phyloP scores from a whole-genome alignment of 2,888 invertebrate species.

The Drymonia ruficornis region DNA sequence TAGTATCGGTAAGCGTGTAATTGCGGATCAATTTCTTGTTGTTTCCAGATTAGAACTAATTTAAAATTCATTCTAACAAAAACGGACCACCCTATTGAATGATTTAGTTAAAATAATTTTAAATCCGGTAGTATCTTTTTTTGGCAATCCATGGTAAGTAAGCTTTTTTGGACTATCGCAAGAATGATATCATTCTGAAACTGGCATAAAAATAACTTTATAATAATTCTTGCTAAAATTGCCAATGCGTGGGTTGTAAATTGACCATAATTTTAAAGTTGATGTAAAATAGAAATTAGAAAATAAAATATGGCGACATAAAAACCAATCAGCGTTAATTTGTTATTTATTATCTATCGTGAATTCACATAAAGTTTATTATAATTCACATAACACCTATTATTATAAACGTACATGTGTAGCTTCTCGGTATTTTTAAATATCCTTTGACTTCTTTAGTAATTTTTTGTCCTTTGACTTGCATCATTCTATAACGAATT shows the following conservation, averaged over 20 bases:
- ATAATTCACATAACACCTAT: too few species aligned
- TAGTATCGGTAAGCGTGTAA: slow-evolving; percentile 63
- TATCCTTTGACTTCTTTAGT: too few species aligned
- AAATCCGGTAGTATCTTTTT: background rate
- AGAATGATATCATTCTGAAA: background rate
- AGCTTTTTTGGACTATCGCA: background rate
- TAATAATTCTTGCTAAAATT: background rate
- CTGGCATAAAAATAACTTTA: background rate
- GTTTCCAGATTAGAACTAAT: slow-evolving; percentile 46
- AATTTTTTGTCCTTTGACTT: too few species aligned
- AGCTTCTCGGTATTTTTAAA: too few species aligned
- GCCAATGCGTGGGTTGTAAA: background rate
- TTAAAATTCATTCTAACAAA: slow-evolving; percentile 39
- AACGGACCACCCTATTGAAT: slow-evolving; percentile 47
- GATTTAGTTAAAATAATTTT: slow-evolving; percentile 4
- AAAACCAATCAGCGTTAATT: background rate
- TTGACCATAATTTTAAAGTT: background rate
- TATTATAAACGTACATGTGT: too few species aligned
- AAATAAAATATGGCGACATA: background rate
- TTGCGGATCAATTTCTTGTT: slow-evolving; percentile 63
- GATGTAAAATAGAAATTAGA: background rate
- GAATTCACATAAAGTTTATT: too few species aligned
- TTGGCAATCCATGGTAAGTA: background rate
- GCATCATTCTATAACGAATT: too few species aligned
- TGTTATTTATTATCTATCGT: background rate